phyloP scores from a whole-genome alignment of 2,888 invertebrate species.

The Noctua pronuba region DNA sequence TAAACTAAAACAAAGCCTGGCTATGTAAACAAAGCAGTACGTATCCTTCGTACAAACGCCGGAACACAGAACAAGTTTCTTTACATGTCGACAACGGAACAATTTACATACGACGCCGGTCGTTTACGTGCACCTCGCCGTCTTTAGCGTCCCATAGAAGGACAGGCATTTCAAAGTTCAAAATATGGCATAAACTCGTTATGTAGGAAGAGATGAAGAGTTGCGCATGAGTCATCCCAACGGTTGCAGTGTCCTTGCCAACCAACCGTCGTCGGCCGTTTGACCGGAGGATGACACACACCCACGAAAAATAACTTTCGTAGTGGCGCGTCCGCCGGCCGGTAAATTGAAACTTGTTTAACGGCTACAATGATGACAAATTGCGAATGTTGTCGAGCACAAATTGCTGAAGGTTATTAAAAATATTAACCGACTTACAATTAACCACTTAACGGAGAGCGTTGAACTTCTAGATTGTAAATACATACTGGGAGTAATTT shows the following conservation, averaged over 20 bases:
- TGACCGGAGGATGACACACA: slow-evolving; percentile 75
- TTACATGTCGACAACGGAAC: slow-evolving; percentile 59
- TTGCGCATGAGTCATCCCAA: slow-evolving; percentile 73
- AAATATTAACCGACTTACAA: slow-evolving; percentile 54
- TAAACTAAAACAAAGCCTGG: slow-evolving; percentile 40
- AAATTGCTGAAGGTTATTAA: slow-evolving; percentile 59
- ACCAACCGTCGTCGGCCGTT: slow-evolving; percentile 61
- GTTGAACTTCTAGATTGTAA: slow-evolving; percentile 59
- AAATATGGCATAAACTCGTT: slow-evolving; percentile 68
- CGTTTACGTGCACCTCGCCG: slow-evolving; percentile 48
- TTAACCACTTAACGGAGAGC: slow-evolving; percentile 52
- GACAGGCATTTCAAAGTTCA: slow-evolving; percentile 67
- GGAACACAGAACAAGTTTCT: slow-evolving; percentile 62
- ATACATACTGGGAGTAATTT: slow-evolving; percentile 35
- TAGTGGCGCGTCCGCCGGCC: slow-evolving; percentile 57
- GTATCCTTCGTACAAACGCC: slow-evolving; percentile 43
- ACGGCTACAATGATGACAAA: slow-evolving; percentile 73
- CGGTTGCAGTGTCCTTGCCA: slow-evolving; percentile 77
- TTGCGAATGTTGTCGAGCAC: slow-evolving; percentile 45
- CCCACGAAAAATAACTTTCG: slow-evolving; percentile 73
- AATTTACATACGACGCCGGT: slow-evolving; percentile 67
- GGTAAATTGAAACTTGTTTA: slow-evolving; percentile 77
- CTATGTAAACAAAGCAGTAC: slow-evolving; percentile 57
- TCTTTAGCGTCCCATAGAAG: slow-evolving; percentile 61
- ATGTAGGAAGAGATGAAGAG: slow-evolving; percentile 64